Base-by-base conservation (phyloP, 2,797 vertebrate genomes). In the Pogonophryne albipinna region DNA sequence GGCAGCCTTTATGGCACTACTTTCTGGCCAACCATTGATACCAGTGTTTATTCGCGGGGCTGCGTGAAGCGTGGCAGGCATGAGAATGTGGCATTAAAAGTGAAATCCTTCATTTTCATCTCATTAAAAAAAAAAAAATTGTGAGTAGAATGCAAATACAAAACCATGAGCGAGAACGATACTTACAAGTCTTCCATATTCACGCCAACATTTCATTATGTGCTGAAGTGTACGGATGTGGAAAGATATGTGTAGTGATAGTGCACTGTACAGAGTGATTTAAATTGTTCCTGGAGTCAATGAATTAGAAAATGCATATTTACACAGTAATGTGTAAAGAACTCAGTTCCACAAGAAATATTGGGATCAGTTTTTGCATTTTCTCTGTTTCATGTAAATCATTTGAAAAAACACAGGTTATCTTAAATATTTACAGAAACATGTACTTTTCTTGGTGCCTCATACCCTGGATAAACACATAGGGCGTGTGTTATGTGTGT, bases 21-120 rank as follows among this genome's bases (percentile, higher is more conserved):
- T 96, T 95, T 93, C 93, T 96, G 92, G 91, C 71, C 89, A 91
- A 86, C 89, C 89, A 93, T 91, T 93, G 93, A 95, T 96, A 95
- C 94, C 92, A 87, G 76, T 92, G 94, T 95, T 96, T 96, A 95
- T 96, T 96, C 90, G 90, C 76, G 60, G 86, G 87, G 93, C 94
- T 91, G 94, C 89, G 73, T 88, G 86, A 93, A 95, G 91, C 88
- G 87, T 96, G 93, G 90, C 91, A 79, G 87, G 92, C 94, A 94
- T 90, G 87, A 93, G 96, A 95, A 94, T 93, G 87, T 86, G 85
- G 87, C 83, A 95, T 95, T 96, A 96, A 94, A 95, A 86, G 89
- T 91, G 91, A 91, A 95, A 95, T 95, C 91, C 95, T 96, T 93
- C 92, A 96, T 96, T 97, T 96, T 96, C 88, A 94, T 95, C 94